phyloP scores from a whole-genome alignment of 1,140 invertebrate species.

The Penaeus indicus region DNA sequence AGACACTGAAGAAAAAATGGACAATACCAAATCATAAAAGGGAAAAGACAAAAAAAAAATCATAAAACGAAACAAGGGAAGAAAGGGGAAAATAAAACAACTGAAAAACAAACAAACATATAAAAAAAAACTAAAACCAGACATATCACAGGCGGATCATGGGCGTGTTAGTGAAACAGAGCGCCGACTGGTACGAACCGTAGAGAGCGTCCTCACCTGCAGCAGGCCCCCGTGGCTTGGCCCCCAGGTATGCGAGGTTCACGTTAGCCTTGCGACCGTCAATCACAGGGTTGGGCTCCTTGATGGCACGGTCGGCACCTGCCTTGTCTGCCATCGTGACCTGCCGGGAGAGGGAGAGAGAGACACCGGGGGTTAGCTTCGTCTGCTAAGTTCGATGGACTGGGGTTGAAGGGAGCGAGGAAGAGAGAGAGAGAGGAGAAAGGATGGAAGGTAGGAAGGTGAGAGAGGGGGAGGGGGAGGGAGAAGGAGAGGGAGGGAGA shows the following conservation, averaged over 20 bases:
- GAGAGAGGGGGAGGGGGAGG: neutral
- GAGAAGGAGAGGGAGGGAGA: neutral
- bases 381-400: neutral
- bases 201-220: constrained; percentile 55
- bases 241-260: constrained; percentile 96
- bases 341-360: constrained; percentile 73
- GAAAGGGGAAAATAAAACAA: too few species aligned
- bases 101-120: neutral
- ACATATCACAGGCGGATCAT: neutral
- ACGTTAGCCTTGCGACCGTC: constrained; percentile 99
- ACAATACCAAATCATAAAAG: too few species aligned
- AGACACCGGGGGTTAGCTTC: neutral
- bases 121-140: neutral
- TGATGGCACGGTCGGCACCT: constrained; percentile 94
- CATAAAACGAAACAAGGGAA: too few species aligned
- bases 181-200: constrained; percentile 40
- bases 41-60: too few species aligned
- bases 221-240: constrained; percentile 85
- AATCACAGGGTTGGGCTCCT: constrained; percentile 98
- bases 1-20: too few species aligned
- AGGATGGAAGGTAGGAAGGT: neutral
- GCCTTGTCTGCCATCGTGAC: constrained; percentile 96
- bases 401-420: neutral
- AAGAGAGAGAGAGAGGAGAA: neutral
- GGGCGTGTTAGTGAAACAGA: neutral